Evolutionary conservation across 2,888 invertebrate genomes (phyloP).

Genomic region (Allygus modestus): DNA sequence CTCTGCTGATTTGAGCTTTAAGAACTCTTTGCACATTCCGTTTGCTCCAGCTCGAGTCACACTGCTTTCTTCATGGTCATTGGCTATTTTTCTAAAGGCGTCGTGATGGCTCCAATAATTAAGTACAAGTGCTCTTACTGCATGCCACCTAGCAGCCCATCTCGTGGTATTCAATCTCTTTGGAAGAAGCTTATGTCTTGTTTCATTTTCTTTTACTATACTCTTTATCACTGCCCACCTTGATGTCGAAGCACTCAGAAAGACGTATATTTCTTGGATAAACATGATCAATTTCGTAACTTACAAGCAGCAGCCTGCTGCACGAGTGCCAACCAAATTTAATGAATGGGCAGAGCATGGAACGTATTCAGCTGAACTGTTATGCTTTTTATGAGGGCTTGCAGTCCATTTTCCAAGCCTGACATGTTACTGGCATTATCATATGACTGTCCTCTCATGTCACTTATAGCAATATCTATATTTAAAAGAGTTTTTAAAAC

Average conservation of each 20-base stretch:
- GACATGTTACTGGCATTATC: slow-evolving; percentile 42
- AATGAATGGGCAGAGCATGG: slow-evolving; percentile 46
- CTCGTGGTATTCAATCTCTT: slow-evolving; percentile 45
- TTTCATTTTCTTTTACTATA: slow-evolving; percentile 28
- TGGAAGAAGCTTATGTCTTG: slow-evolving; percentile 33
- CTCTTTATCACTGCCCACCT: slow-evolving; percentile 46
- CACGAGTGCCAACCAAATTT: slow-evolving; percentile 48
- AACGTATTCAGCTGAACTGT: slow-evolving; percentile 41
- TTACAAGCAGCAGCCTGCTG: slow-evolving; percentile 40
- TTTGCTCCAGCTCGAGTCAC: slow-evolving; percentile 43
- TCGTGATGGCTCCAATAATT: slow-evolving; percentile 52
- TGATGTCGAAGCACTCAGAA: slow-evolving; percentile 49
- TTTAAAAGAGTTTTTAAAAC: slow-evolving; percentile 57
- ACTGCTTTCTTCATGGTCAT: slow-evolving; percentile 14
- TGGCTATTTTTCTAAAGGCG: slow-evolving; percentile 36
- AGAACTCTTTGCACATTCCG: slow-evolving; percentile 36
- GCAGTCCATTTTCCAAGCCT: slow-evolving; percentile 2
- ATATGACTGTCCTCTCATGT: slow-evolving; percentile 39
- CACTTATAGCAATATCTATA: slow-evolving; percentile 57
- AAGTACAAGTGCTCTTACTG: slow-evolving; percentile 33
- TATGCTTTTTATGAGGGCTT: slow-evolving; percentile 48
- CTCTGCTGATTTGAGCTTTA: slow-evolving; percentile 32
- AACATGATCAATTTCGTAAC: slow-evolving; percentile 51
- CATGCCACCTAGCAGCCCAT: slow-evolving; percentile 34
- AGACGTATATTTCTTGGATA: slow-evolving; percentile 50